Base-by-base conservation (phyloP, 2,113 vertebrate species). In the Dascyllus trimaculatus region DNA sequence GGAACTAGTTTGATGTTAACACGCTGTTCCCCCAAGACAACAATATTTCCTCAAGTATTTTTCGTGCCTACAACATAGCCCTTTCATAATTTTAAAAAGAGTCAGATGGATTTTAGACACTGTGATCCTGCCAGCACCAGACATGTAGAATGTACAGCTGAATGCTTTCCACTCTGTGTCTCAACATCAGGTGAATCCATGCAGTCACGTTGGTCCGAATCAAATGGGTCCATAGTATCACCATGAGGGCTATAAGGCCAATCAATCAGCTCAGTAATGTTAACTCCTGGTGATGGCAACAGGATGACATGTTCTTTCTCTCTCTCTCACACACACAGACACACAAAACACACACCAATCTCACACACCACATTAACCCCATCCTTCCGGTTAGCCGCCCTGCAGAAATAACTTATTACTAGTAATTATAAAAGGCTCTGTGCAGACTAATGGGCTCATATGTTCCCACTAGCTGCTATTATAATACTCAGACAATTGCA, bases 401-500 rank as follows among this genome's bases (percentile, higher is more conserved):
- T 35, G 54, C 35, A 71, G 24, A 38, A 52, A 40, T 46, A 25
- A 25, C 43, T 29, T 32, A 56, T 74, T 51, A 57, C n/a, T 57
- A 21, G 14, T 19, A 13, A 73, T 76, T 43, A 57, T 58, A 38
- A 59, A 24, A 59, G 52, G 54, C 5, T 57, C 57, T 38, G 49
- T 66, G 22, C n/a, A 67, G 17, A 58, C 52, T n/a, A 59, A 25
- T 6, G 25, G 25, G 15, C 32, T 19, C 57, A 43, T 25, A 61
- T 19, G 82, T 62, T 48, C 59, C 57, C 52, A 40, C 62, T 75
- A 21, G 48, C 57, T 71, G 67, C 38, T 43, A 21, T 57, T 60
- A 17, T 79, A 64, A 66, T 67, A 71, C 49, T 11, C 77, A 57
- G 18, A 75, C 32, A 29, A 85, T 79, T 48, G 60, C 64, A 53